Percentiles rank a stretch among this genome's conserved stretches.
Conservation (phyloP, 2,797 vertebrate species). For the Cyclopterus lumpus region DNA sequence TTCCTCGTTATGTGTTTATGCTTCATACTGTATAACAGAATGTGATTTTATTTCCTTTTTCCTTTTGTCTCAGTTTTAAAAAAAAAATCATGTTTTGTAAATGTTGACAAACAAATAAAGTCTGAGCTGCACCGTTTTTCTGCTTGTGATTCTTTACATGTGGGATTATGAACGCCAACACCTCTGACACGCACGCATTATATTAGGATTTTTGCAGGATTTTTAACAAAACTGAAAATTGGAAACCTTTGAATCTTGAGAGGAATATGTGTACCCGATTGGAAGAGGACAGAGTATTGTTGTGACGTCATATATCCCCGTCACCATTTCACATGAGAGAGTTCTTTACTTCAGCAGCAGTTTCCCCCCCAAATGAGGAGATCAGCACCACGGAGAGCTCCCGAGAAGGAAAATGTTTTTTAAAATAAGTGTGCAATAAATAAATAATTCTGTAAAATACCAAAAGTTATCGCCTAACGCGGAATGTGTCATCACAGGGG, state of each 20-base stretch:
- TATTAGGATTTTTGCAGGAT: neutral
- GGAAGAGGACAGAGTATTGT: neutral
- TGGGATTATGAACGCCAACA: neutral
- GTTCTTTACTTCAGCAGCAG: conserved; percentile 5
- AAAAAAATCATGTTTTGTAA: conserved; percentile 51
- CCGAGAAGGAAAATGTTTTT: conserved; percentile 13
- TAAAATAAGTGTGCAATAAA: neutral
- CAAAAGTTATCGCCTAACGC: neutral
- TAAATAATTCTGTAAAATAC: neutral
- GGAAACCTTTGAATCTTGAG: neutral
- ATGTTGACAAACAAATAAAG: conserved; percentile 72
- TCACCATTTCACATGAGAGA: neutral
- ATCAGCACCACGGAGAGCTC: conserved; percentile 81
- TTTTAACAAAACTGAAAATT: neutral
- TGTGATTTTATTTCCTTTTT: conserved; percentile 15
- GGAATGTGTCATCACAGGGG: neutral
- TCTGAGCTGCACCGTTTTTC: conserved; percentile 36
- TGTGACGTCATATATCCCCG: neutral
- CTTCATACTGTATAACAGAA: too few species aligned
- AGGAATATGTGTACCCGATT: neutral
- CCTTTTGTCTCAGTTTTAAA: conserved; percentile 19
- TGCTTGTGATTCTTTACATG: conserved; percentile 34
- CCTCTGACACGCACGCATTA: neutral
- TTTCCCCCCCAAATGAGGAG: conserved; percentile 4
- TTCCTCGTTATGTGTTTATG: neutral